Evolutionary conservation across 2,113 vertebrate species (phyloP).

Genomic region (Amphiprion percula): DNA sequence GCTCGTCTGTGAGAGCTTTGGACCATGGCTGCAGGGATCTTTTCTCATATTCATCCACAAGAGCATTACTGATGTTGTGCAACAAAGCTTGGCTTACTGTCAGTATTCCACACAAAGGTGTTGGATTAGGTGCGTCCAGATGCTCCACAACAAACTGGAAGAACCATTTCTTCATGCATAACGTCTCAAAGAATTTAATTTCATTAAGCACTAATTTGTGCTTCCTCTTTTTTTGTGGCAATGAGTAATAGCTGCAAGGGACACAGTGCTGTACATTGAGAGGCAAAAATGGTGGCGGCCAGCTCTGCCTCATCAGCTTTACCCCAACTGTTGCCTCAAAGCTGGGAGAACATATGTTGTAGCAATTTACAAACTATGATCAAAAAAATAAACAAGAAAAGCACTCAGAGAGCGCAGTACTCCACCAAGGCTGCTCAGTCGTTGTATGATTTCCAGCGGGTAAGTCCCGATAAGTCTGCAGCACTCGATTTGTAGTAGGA

Average conservation of each 20-base stretch:
- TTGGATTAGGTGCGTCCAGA: background rate
- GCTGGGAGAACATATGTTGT: conserved; percentile 1
- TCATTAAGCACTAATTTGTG: background rate
- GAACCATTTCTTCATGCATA: too few species aligned
- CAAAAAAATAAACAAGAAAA: too few species aligned
- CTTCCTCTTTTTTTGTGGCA: too few species aligned
- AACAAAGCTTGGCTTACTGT: background rate
- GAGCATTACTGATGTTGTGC: conserved; percentile 3
- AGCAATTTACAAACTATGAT: background rate
- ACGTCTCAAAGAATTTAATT: background rate
- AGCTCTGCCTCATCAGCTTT: too few species aligned
- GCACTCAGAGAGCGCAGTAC: too few species aligned
- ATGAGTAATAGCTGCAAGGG: too few species aligned
- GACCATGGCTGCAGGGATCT: conserved; percentile 3
- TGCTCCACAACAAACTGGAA: background rate
- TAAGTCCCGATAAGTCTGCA: too few species aligned
- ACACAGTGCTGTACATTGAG: too few species aligned
- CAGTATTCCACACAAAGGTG: background rate
- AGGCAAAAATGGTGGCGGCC: too few species aligned
- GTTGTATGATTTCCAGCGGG: too few species aligned
- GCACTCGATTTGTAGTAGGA: too few species aligned
- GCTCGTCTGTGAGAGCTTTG: background rate
- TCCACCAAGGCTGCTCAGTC: too few species aligned
- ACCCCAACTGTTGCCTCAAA: background rate
- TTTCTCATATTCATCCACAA: conserved; percentile 16